Conservation (phyloP, 2,113 vertebrate species). For the Mus musculus region DNA sequence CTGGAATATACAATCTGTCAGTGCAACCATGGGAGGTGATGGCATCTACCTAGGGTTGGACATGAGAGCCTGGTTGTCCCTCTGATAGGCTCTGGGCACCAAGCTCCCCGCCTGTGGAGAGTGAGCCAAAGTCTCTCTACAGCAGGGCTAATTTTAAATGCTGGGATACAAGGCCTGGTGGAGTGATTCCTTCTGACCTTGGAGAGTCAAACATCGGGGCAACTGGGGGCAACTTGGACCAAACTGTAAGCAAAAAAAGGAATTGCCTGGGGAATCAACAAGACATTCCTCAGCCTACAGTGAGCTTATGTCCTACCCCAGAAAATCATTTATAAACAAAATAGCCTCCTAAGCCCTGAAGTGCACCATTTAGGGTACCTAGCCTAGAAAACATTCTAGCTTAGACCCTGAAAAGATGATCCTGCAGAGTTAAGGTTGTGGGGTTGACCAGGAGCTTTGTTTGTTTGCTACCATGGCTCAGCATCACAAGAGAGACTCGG, state of each 20-base stretch:
- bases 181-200: slow-evolving; percentile 60
- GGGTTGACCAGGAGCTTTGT: not conserved
- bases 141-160: slow-evolving; percentile 62
- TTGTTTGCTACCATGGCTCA: not conserved
- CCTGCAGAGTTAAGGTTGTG: accelerated
- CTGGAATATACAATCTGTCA: not conserved
- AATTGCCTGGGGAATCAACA: not conserved
- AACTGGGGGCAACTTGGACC: not conserved
- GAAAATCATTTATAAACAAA: accelerated
- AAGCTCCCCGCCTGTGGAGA: slow-evolving; percentile 27
- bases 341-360: not conserved
- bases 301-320: no score
- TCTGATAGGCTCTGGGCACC: not conserved
- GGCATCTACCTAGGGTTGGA: not conserved
- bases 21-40: not conserved
- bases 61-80: no score
- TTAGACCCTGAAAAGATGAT: not conserved
- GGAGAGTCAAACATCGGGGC: slow-evolving; percentile 56
- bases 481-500: not conserved
- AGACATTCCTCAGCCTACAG: no score
- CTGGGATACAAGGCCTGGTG: slow-evolving; percentile 33
- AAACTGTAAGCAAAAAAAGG: not conserved
- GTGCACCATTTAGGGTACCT: not conserved
- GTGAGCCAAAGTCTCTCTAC: slow-evolving; percentile 45
- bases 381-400: not conserved